phyloP scores from a whole-genome alignment of 2,888 invertebrate genomes.

The Habrosyne pyritoides region DNA sequence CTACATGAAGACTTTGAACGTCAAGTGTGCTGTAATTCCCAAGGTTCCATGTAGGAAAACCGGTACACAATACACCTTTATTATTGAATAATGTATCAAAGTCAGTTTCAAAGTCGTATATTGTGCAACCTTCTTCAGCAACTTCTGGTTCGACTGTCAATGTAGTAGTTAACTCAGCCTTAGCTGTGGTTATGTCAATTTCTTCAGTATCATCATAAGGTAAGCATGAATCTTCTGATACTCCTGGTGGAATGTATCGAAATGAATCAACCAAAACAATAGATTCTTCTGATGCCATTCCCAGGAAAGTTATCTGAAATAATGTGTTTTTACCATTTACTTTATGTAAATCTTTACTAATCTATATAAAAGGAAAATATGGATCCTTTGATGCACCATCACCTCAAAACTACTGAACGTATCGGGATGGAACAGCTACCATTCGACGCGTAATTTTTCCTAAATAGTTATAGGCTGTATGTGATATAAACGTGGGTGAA shows the following conservation, averaged over 20 bases:
- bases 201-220: conserved; percentile 26
- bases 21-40: conserved; percentile 28
- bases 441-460: too few relatives aligned
- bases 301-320: conserved; percentile 39
- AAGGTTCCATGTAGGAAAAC: conserved; percentile 30
- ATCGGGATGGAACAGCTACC: too few relatives aligned
- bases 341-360: too few relatives aligned
- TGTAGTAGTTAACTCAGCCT: background rate
- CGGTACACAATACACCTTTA: conserved; percentile 28
- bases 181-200: background rate
- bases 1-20: conserved; percentile 29
- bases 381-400: too few relatives aligned
- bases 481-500: too few relatives aligned
- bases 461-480: too few relatives aligned
- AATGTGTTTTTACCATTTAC: background rate
- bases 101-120: conserved; percentile 35
- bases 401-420: too few relatives aligned
- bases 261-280: conserved; percentile 43
- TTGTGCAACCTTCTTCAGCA: conserved; percentile 32
- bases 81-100: conserved; percentile 31
- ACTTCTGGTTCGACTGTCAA: background rate
- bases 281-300: conserved; percentile 26
- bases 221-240: conserved; percentile 27
- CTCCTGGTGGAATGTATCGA: conserved; percentile 33
- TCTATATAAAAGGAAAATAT: too few relatives aligned